A percentile compares a stretch with the other conserved stretches of the same genome.
Conservation (phyloP, 2,113 vertebrate species). For the Gnathonemus longibarbis region DNA sequence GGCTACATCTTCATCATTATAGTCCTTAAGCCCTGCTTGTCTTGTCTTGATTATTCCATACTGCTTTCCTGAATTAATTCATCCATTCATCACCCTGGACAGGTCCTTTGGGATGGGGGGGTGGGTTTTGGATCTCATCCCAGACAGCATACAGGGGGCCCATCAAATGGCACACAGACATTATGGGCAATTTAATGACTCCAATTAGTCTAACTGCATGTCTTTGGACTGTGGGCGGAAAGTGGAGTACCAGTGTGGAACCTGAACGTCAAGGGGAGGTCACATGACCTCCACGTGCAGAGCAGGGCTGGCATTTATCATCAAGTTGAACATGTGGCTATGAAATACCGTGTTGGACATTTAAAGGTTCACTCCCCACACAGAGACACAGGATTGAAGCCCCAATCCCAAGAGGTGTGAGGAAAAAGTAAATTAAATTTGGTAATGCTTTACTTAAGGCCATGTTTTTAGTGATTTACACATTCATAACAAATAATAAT, state of each 20-base stretch:
- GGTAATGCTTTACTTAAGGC: too few relatives aligned
- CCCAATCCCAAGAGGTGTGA: neutral
- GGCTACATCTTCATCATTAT: neutral
- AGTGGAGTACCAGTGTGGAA: neutral
- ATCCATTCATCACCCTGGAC: neutral
- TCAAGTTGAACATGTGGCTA: neutral
- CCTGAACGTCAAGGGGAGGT: neutral
- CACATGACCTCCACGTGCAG: neutral
- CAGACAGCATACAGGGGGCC: neutral
- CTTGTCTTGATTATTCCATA: neutral
- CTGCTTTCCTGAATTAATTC: constrained; percentile 2
- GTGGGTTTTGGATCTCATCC: neutral
- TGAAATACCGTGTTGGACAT: neutral
- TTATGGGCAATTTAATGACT: neutral
- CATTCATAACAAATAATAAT: too few relatives aligned
- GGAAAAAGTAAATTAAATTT: neutral
- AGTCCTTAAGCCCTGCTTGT: neutral
- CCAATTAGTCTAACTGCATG: neutral
- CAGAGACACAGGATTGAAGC: neutral
- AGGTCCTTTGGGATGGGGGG: neutral
- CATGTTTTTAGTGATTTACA: too few relatives aligned
- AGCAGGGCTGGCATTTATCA: neutral
- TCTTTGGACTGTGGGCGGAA: neutral
- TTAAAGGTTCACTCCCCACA: neutral
- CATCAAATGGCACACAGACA: neutral